Base-by-base conservation (phyloP, 2,888 invertebrate species). In the Bugula neritina region DNA sequence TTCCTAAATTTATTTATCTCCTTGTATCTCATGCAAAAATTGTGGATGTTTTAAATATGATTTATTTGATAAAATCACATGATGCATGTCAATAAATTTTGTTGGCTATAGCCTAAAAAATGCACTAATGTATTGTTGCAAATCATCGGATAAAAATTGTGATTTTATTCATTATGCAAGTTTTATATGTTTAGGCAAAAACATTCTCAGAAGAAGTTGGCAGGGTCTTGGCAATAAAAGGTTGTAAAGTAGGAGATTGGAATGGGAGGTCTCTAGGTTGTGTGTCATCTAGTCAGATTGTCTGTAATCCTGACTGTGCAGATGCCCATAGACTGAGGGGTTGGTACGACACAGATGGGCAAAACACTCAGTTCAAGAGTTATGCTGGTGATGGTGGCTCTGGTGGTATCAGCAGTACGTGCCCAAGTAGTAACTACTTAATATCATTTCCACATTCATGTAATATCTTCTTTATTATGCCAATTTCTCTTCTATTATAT, bases 291-390 rank as follows among this genome's bases (percentile, higher is more conserved):
- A 83, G 84, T 73, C 79, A 82, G 73, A 74, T 94, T 73, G 89
- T 92, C 76, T 81, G 92, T 3, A 93, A 97, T 86, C 97, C 98
- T 0, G 95, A 97, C 81, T 87, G 94, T 35, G 88, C 90, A 0
- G 94, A 94, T 79, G 91, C 94, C 0, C 92, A 94, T 82, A 87
- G 82, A 58, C 86, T 99, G 69, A 89, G 92, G 72, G 93, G 93
- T 35, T 99, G 99, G 99, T 98, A 89, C 83, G 93, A 92, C 81
- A 89, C 89, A 69, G 81, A 78, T 55, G 84, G 81, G 69, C 88
- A 57, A 87, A 79, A 76, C 74, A 74, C 76, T 70, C 77, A 80
- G 69, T 83, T 82, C 75, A 74, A 77, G 54, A 78, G 77, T 35
- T 84, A 77, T 76, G 75, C 75, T 52, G 76, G 77, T 71, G 82